Conservation (phyloP, 2,797 vertebrate species). For the Sebastes glaucus region DNA sequence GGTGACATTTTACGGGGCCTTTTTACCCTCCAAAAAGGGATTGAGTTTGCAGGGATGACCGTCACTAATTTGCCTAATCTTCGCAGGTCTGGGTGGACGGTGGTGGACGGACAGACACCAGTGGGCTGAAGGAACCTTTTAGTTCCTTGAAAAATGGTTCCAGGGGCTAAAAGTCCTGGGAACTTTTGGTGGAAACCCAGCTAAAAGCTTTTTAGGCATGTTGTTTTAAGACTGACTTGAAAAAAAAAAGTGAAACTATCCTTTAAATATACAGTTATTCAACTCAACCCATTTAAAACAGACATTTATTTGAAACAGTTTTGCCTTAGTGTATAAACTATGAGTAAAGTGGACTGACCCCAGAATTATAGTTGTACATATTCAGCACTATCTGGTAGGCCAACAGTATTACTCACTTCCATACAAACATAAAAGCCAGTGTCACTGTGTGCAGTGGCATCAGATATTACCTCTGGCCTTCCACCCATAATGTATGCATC, state of each 20-base stretch:
- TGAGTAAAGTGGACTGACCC: not conserved
- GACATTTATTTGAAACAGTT: not conserved
- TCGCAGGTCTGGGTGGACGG: too few species aligned
- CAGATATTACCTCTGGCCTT: slow-evolving; percentile 31
- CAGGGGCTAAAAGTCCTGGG: too few species aligned
- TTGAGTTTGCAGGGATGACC: too few species aligned
- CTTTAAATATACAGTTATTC: not conserved
- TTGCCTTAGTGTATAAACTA: not conserved
- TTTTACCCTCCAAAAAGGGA: too few species aligned
- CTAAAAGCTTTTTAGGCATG: not conserved
- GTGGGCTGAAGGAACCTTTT: too few species aligned
- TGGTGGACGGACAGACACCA: too few species aligned
- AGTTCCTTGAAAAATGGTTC: too few species aligned
- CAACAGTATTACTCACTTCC: not conserved
- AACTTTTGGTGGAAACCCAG: too few species aligned
- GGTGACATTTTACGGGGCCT: too few species aligned
- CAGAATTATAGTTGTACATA: not conserved
- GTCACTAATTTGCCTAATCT: too few species aligned
- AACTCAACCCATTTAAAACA: not conserved
- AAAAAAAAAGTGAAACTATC: not conserved
- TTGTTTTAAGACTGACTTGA: not conserved
- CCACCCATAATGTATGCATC: slow-evolving; percentile 31
- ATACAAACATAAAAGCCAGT: slow-evolving; percentile 24
- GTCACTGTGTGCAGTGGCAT: slow-evolving; percentile 25
- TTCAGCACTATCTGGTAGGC: not conserved